Evolutionary conservation across 2,113 vertebrate genomes (phyloP), one percentile per base, ranked within the genome.

Genomic region (Equus przewalskii): DNA sequence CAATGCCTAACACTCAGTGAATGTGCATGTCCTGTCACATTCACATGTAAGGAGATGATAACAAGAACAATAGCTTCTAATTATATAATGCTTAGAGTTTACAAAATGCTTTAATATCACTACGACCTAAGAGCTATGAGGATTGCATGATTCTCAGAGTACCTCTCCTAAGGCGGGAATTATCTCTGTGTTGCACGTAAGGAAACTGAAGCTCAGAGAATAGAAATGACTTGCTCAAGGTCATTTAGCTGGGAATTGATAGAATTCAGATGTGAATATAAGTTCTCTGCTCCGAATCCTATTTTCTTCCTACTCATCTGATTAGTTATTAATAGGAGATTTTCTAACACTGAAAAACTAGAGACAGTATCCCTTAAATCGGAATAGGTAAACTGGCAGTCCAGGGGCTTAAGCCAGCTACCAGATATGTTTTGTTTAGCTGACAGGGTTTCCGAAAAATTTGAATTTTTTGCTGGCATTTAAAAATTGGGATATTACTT

Each of bases 401-500:
- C 67, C 26, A 2, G 4, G 51, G 30, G 18, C 64, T 95, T 76
- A 46, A 72, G 72, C 75, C 83, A 62, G 60, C 62, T 30, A 22
- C 79, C 65, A 84, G 46, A 76, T 95, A 86, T 86, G 56, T 49
- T 94, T 91, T 89, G 60, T 95, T 96, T 93, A 83, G 69, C 56
- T 84, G 51, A 64, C 44, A 92, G n/a, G 69, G 54, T 82, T 90
- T 94, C 86, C 85, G 88, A 51, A 90, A 92, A 69, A 5, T 56
- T 76, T 90, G 28, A 79, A 79, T 84, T 88, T 89, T 94, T 94
- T 73, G 79, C 75, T 92, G 72, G 84, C 56, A 84, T 96, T 96
- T 89, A 75, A 97, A 93, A 96, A 86, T 89, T 0, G 0, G 54
- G 24, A 84, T 81, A 92, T 90, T 73, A 90, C 60, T 36, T 97